Evolutionary conservation across 2,113 vertebrate genomes (phyloP).

Genomic region (Oreochromis niloticus): DNA sequence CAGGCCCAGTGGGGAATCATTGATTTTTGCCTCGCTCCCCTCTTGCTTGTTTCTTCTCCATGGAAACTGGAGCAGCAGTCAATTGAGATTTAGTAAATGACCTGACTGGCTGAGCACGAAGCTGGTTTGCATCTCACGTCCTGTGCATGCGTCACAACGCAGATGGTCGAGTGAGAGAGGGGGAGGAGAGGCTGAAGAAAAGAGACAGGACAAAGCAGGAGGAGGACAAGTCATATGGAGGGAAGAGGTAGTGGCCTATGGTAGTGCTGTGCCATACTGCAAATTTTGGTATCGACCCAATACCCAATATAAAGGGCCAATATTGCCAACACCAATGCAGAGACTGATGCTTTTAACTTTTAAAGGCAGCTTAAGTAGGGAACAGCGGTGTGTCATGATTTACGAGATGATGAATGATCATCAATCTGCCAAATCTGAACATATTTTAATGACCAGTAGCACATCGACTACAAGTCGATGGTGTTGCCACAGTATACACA

Average conservation of each 20-base stretch:
- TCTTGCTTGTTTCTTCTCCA: constrained; percentile 37
- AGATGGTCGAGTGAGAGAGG: not conserved
- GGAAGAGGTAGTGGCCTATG: not conserved
- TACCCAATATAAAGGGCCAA: not conserved
- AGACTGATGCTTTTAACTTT: not conserved
- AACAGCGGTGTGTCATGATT: not conserved
- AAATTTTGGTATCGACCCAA: not conserved
- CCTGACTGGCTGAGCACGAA: constrained; percentile 16
- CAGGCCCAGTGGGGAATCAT: not conserved
- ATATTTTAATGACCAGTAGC: not conserved
- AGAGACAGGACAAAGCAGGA: not conserved
- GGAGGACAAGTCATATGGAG: not conserved
- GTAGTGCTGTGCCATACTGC: not conserved
- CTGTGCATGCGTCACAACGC: constrained; percentile 13
- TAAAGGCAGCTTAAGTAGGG: not conserved
- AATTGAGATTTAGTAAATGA: constrained; percentile 46
- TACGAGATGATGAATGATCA: not conserved
- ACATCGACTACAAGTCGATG: not conserved
- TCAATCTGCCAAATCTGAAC: not conserved
- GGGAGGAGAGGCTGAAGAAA: not conserved
- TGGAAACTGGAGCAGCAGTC: constrained; percentile 58
- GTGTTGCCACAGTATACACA: not conserved
- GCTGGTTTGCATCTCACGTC: constrained; percentile 9
- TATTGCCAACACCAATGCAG: not conserved
- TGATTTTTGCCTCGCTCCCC: not conserved